A percentile compares a stretch with the other conserved stretches of the same genome.
phyloP scores from a whole-genome alignment of 2,888 invertebrate species.

The Volucella bombylans region DNA sequence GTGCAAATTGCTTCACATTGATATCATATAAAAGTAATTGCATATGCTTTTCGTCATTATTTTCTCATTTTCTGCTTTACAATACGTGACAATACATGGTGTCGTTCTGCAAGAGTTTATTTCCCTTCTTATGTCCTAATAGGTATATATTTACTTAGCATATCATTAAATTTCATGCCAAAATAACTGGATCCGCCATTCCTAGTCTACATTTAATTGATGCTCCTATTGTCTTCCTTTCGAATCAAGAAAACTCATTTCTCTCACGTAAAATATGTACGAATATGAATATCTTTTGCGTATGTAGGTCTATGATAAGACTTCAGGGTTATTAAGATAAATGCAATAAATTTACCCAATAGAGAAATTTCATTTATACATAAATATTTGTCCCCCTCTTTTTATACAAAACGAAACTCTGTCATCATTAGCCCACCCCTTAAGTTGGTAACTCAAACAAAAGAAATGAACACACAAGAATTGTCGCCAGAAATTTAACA shows the following conservation, averaged over 20 bases:
- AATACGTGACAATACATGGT: slow-evolving; percentile 19
- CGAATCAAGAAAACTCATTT: not conserved
- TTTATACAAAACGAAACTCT: not conserved
- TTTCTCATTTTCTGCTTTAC: not conserved
- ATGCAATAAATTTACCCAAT: slow-evolving; percentile 30
- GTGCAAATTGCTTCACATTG: too few relatives aligned
- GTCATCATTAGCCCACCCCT: slow-evolving; percentile 42
- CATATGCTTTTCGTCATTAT: not conserved
- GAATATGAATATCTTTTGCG: not conserved
- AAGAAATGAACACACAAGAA: slow-evolving; percentile 19
- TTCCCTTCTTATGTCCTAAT: slow-evolving; percentile 3
- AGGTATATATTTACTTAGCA: slow-evolving; percentile 18
- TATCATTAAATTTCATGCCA: slow-evolving; percentile 16
- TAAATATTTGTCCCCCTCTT: not conserved
- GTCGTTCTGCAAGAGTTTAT: slow-evolving; percentile 1
- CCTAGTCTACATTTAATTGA: slow-evolving; percentile 1
- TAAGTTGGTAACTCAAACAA: slow-evolving; percentile 20
- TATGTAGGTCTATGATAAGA: not conserved
- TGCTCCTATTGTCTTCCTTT: slow-evolving; percentile 5
- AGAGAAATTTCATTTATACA: slow-evolving; percentile 6
- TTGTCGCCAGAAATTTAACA: slow-evolving; percentile 24
- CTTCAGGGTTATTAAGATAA: not conserved
- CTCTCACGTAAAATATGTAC: not conserved
- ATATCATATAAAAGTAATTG: too few relatives aligned
- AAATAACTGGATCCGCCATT: not conserved